Conservation (phyloP, 2,888 invertebrate genomes). For the Phyllotreta striolata region DNA sequence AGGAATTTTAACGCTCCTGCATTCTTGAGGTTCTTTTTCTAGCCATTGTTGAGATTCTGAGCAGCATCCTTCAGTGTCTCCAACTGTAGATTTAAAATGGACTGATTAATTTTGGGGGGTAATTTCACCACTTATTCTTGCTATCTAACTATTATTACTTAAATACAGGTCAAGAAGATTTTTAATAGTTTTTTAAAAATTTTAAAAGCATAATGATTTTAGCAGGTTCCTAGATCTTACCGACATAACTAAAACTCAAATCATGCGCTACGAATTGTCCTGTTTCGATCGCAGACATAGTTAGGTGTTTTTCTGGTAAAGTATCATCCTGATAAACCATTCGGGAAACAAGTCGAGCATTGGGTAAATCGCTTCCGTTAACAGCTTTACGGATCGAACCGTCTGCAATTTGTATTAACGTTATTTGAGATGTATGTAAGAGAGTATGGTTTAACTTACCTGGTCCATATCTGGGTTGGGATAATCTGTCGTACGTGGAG, state of each 20-base stretch:
- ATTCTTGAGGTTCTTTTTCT: too few species aligned
- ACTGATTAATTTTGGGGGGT: too few species aligned
- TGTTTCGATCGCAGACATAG: constrained; percentile 53
- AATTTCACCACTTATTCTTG: too few species aligned
- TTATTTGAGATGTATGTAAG: too few species aligned
- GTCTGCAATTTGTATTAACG: constrained; percentile 21
- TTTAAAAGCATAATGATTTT: too few species aligned
- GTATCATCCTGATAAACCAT: constrained; percentile 44
- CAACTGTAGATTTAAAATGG: too few species aligned
- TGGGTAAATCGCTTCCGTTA: constrained; percentile 46
- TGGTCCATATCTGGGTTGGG: constrained; percentile 41
- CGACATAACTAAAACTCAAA: constrained; percentile 40
- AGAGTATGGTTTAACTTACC: too few species aligned
- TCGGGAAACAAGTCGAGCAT: constrained; percentile 45
- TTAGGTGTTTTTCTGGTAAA: constrained; percentile 39
- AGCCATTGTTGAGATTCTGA: neutral
- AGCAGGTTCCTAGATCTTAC: too few species aligned
- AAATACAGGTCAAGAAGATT: too few species aligned
- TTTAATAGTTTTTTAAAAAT: too few species aligned
- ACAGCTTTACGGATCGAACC: constrained; percentile 15
- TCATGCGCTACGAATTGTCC: constrained; percentile 59
- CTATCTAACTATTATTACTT: too few species aligned
- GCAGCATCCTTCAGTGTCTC: constrained; percentile 49
- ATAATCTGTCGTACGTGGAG: constrained; percentile 41
- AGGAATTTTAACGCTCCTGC: constrained; percentile 55